Evolutionary conservation across 64 coral and sea anemone species (phyloP).

Genomic region (Montipora sp.): DNA sequence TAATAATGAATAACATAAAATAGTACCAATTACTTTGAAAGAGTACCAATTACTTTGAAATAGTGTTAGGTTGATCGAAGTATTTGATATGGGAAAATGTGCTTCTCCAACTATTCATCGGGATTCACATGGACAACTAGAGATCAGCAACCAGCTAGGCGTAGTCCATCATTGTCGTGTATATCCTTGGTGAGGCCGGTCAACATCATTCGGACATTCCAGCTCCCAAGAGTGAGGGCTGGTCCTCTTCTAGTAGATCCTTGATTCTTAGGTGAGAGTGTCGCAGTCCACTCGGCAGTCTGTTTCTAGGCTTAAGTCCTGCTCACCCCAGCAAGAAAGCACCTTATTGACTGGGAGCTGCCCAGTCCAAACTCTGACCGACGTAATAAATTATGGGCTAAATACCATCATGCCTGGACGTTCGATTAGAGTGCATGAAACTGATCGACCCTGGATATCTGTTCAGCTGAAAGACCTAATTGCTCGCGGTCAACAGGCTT

Average conservation of each 20-base stretch:
- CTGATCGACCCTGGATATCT: too few relatives aligned
- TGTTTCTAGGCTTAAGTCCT: not conserved
- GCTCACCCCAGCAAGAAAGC: not conserved
- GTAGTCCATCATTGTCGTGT: slow-evolving; percentile 21
- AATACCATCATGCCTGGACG: too few relatives aligned
- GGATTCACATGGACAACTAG: too few relatives aligned
- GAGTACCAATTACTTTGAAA: too few relatives aligned
- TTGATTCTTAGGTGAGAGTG: not conserved
- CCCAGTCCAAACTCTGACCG: not conserved
- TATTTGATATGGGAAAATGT: not conserved
- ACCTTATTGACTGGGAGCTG: not conserved
- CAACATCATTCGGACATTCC: slow-evolving; percentile 47
- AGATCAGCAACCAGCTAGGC: not conserved
- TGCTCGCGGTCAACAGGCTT: too few relatives aligned
- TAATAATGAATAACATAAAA: too few relatives aligned
- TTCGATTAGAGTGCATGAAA: too few relatives aligned
- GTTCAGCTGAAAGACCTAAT: too few relatives aligned
- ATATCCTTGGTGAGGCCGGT: slow-evolving; percentile 16
- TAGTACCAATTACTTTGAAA: too few relatives aligned
- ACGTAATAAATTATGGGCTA: too few relatives aligned
- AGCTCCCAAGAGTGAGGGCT: slow-evolving; percentile 47
- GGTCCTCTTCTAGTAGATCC: slow-evolving; percentile 11
- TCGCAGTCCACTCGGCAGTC: not conserved
- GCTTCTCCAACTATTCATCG: not conserved
- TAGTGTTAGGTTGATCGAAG: too few relatives aligned